Conservation (phyloP, 1,140 invertebrate species). For the Drosophila kanapiae region DNA sequence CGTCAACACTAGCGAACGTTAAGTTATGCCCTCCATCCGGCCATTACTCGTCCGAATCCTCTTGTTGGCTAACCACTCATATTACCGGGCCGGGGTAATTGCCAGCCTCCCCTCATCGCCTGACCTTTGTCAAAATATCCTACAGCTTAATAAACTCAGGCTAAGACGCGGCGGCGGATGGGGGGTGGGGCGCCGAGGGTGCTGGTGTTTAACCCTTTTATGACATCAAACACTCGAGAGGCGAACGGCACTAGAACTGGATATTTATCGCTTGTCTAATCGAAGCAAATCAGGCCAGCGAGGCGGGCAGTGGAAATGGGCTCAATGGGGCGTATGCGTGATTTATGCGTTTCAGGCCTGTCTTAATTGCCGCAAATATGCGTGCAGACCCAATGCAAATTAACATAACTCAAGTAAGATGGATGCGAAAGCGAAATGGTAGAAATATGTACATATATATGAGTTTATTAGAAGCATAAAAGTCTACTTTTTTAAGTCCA, state of each 20-base stretch:
- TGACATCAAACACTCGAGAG: constrained; percentile 51
- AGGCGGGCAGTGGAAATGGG: constrained; percentile 6
- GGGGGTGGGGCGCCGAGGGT: too few relatives aligned
- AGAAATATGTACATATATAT: not conserved
- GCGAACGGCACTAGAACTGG: constrained; percentile 11
- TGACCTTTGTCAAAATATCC: constrained; percentile 62
- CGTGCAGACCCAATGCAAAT: constrained; percentile 44
- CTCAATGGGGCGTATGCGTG: constrained; percentile 70
- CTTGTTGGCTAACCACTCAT: constrained; percentile 59
- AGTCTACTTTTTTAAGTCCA: not conserved
- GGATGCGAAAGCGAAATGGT: constrained; percentile 21
- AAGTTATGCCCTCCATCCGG: constrained; percentile 66
- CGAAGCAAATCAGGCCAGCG: constrained; percentile 64
- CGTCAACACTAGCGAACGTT: constrained; percentile 65
- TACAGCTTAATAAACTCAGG: constrained; percentile 66
- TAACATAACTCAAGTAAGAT: constrained; percentile 47
- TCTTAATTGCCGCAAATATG: constrained; percentile 71
- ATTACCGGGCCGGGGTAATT: constrained; percentile 66
- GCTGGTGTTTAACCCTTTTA: constrained; percentile 57
- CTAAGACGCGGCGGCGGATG: constrained; percentile 9
- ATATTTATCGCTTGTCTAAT: constrained; percentile 74
- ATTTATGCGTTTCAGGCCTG: constrained; percentile 54
- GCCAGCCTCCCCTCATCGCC: constrained; percentile 20
- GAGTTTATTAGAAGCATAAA: not conserved
- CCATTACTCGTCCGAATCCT: constrained; percentile 38